Evolutionary conservation across 2,888 invertebrate species (phyloP).

Genomic region (Steromphala cineraria): DNA sequence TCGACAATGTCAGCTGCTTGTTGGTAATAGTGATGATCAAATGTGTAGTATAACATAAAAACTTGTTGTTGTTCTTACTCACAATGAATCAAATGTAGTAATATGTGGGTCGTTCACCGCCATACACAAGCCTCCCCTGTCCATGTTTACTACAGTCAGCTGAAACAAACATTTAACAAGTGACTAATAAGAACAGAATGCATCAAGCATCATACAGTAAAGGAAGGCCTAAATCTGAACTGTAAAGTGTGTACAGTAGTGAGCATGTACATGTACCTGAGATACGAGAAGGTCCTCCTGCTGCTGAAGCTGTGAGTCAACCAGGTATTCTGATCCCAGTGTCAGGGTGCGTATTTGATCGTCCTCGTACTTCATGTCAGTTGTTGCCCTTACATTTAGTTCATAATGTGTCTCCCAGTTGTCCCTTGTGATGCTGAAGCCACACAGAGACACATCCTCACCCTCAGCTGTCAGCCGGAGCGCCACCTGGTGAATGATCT

Average conservation of each 20-base stretch:
- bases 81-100: constrained; percentile 49
- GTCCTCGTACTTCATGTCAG: constrained; percentile 42
- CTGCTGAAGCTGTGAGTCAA: constrained; percentile 16
- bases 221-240: no score
- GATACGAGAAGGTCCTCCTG: constrained; percentile 7
- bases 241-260: no score
- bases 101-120: constrained; percentile 56
- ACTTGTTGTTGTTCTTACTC: no score
- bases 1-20: no score
- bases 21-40: no score
- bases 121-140: constrained; percentile 40
- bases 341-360: constrained; percentile 24
- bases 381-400: constrained; percentile 36
- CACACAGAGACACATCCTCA: constrained; percentile 30
- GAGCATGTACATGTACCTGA: neutral
- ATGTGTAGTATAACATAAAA: no score
- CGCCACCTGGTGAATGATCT: constrained; percentile 29
- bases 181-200: no score
- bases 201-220: no score
- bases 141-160: constrained; percentile 44
- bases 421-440: constrained; percentile 28
- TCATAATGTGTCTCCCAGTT: constrained; percentile 34
- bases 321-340: constrained; percentile 24
- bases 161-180: constrained; percentile 14
- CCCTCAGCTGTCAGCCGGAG: neutral